phyloP scores from a whole-genome alignment of 1,140 invertebrate species.

The Mya arenaria region DNA sequence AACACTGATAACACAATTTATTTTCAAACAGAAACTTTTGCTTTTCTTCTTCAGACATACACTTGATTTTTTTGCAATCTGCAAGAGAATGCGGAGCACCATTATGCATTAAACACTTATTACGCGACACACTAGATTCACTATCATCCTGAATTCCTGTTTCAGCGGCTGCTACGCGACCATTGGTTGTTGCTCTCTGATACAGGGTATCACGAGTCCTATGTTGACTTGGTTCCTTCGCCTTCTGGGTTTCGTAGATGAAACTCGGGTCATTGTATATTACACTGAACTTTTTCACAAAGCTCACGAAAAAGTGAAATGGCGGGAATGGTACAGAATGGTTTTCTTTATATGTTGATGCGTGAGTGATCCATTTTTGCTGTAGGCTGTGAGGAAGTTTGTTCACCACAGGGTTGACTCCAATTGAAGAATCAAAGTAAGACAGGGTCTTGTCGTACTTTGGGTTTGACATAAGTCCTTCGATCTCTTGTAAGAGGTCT shows the following conservation, averaged over 20 bases:
- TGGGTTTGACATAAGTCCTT: background rate
- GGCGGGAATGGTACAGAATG: background rate
- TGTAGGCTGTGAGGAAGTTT: background rate
- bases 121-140: slow-evolving; percentile 11
- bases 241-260: background rate
- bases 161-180: slow-evolving; percentile 17
- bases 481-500: background rate
- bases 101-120: slow-evolving; percentile 15
- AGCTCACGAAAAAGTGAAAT: background rate
- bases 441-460: background rate
- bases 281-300: background rate
- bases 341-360: background rate
- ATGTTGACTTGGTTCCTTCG: slow-evolving; percentile 9
- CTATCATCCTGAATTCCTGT: slow-evolving; percentile 26
- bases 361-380: background rate
- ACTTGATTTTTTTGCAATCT: slow-evolving; percentile 8
- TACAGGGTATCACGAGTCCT: slow-evolving; percentile 1
- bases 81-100: slow-evolving; percentile 12
- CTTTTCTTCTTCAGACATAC: slow-evolving; percentile 22
- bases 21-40: slow-evolving; percentile 24
- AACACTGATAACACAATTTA: slow-evolving; percentile 23
- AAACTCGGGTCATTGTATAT: background rate
- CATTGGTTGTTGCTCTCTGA: background rate
- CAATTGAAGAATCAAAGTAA: slow-evolving; percentile 29
- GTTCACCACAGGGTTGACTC: background rate